Conservation (phyloP, 1,140 invertebrate species). For the Akabosia matsudoensis region DNA sequence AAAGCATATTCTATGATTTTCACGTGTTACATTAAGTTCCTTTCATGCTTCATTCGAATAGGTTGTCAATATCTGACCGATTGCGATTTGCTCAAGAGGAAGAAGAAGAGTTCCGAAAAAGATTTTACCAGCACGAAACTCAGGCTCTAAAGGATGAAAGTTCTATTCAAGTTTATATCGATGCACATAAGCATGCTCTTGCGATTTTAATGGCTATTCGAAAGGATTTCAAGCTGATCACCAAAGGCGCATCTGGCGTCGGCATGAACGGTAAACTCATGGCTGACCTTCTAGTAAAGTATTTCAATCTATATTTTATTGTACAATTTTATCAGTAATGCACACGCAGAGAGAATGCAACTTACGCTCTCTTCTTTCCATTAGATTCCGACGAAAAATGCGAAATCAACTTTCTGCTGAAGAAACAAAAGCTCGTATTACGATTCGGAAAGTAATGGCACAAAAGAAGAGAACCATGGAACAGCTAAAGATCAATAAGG, state of each 20-base stretch:
- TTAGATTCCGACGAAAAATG: slow-evolving; percentile 2
- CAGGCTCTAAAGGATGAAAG: slow-evolving; percentile 20
- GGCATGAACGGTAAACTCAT: slow-evolving; percentile 1
- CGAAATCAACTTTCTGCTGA: slow-evolving; percentile 14
- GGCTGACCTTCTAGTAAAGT: slow-evolving; percentile 22
- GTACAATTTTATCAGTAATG: too few species aligned
- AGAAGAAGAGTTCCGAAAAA: slow-evolving; percentile 16
- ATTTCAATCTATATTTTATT: neutral
- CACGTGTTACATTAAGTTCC: neutral
- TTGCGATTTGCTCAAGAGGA: slow-evolving; percentile 1
- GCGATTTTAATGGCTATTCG: neutral
- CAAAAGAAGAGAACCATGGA: neutral
- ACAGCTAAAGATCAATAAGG: slow-evolving; percentile 1
- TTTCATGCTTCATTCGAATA: neutral
- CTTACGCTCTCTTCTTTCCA: too few species aligned
- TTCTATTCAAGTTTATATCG: neutral
- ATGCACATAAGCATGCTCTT: slow-evolving; percentile 12
- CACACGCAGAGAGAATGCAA: too few species aligned
- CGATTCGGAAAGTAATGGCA: slow-evolving; percentile 1
- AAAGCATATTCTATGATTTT: neutral
- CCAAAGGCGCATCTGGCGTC: neutral
- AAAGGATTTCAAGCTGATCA: neutral
- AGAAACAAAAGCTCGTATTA: slow-evolving; percentile 4
- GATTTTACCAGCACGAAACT: slow-evolving; percentile 20
- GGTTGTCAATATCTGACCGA: neutral